Conservation (phyloP, 2,888 invertebrate genomes). For the Heliconius ethilla region DNA sequence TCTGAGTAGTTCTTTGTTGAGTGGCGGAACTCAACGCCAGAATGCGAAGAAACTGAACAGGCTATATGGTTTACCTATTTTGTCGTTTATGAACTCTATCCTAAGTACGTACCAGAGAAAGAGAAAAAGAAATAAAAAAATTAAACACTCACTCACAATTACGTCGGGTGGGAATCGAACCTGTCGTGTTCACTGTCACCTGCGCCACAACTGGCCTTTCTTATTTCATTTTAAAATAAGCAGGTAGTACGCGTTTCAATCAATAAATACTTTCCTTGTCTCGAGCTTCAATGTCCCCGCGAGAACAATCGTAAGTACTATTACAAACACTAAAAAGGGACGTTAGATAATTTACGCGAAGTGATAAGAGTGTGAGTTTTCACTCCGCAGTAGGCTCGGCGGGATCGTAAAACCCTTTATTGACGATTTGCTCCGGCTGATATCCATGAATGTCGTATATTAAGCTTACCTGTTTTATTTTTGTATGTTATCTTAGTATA, state of each 20-base stretch:
- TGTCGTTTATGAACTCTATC: too few species aligned
- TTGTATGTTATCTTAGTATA: background rate
- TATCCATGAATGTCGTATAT: constrained; percentile 50
- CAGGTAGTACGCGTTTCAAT: background rate
- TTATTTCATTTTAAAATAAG: background rate
- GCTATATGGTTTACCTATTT: too few species aligned
- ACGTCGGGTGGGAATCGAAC: too few species aligned
- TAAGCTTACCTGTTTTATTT: constrained; percentile 47
- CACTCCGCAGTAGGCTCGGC: constrained; percentile 40
- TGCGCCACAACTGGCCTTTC: background rate
- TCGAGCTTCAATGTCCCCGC: background rate
- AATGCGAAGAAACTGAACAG: too few species aligned
- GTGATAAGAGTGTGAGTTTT: constrained; percentile 46
- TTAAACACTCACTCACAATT: too few species aligned
- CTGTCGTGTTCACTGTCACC: too few species aligned
- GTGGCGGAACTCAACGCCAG: too few species aligned
- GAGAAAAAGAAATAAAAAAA: too few species aligned
- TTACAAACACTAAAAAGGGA: constrained; percentile 30
- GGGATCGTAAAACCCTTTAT: constrained; percentile 52
- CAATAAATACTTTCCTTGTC: background rate
- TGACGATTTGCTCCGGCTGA: constrained; percentile 57
- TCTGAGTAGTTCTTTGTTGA: too few species aligned
- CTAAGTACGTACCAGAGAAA: too few species aligned
- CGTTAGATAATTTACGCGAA: constrained; percentile 33
- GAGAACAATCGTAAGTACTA: constrained; percentile 18